Percentiles rank a stretch among this genome's conserved stretches.
Evolutionary conservation across 2,113 vertebrate species (phyloP).

Genomic region (Spilogale gracilis): DNA sequence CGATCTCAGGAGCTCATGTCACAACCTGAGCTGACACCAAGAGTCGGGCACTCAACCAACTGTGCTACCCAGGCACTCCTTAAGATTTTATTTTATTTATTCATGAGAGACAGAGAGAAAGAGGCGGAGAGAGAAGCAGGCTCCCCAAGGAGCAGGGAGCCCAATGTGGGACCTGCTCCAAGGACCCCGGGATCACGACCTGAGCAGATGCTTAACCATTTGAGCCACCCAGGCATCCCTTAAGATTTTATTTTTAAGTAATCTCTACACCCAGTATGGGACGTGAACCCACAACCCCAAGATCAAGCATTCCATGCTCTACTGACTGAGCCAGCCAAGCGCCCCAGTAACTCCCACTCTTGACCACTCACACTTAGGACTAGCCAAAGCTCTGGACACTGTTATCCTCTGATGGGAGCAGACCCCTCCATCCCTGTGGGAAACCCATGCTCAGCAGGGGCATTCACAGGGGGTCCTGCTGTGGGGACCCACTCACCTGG

Average conservation of each 20-base stretch:
- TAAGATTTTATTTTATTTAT: background rate
- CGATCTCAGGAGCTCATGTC: background rate
- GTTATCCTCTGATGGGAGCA: background rate
- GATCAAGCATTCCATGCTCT: background rate
- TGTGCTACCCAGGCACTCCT: background rate
- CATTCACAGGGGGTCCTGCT: background rate
- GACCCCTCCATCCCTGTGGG: background rate
- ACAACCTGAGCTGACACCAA: background rate
- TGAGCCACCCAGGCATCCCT: background rate
- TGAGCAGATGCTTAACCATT: background rate
- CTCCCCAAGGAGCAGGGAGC: background rate
- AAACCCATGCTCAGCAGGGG: background rate
- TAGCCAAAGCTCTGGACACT: background rate
- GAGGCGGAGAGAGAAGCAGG: too few relatives aligned
- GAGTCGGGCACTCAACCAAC: background rate
- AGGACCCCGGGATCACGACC: background rate
- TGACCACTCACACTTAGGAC: conserved; percentile 54
- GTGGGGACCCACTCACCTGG: background rate
- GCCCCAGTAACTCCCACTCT: background rate
- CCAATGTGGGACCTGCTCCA: background rate
- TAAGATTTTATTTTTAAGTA: background rate
- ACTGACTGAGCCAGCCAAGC: background rate
- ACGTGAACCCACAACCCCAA: background rate
- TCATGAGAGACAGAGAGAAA: too few relatives aligned
- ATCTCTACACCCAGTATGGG: background rate